These are phyloP conservation scores for Oligia latruncula DNA, from an alignment of 2,888 invertebrate species.

Conservation along the genomic window DNA sequence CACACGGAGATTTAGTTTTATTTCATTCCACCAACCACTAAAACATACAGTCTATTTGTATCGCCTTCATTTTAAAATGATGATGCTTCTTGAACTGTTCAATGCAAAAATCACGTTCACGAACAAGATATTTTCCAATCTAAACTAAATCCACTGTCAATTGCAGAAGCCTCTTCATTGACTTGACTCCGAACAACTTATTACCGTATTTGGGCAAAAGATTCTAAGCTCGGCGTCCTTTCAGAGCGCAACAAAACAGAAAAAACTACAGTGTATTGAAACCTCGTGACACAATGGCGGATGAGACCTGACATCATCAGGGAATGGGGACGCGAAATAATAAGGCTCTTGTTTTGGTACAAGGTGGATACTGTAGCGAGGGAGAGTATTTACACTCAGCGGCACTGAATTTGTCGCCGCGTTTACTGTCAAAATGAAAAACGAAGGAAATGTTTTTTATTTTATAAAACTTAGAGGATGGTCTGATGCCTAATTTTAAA, in stretches of 20 bases:
- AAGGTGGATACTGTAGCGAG: slow-evolving; percentile 63
- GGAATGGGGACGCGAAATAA: slow-evolving; percentile 89
- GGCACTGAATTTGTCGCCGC: not conserved
- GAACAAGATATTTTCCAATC: not conserved
- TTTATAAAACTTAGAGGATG: too few species aligned
- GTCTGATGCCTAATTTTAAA: too few species aligned
- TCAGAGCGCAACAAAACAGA: slow-evolving; percentile 71
- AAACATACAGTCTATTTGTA: too few species aligned
- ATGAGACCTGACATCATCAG: slow-evolving; percentile 89
- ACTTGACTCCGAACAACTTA: slow-evolving; percentile 14
- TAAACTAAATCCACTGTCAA: slow-evolving; percentile 3
- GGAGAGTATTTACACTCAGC: not conserved
- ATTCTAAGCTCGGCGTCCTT: slow-evolving; percentile 65
- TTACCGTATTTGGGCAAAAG: slow-evolving; percentile 41
- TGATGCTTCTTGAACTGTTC: not conserved
- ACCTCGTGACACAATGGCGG: slow-evolving; percentile 88
- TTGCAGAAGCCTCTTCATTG: not conserved
- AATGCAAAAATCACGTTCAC: not conserved
- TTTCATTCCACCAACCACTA: too few species aligned
- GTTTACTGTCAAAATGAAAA: not conserved
- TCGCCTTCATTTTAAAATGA: too few species aligned
- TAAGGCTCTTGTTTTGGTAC: slow-evolving; percentile 79
- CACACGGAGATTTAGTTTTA: too few species aligned
- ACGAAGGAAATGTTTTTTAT: too few species aligned
- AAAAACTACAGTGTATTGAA: slow-evolving; percentile 85